Conservation (phyloP, 1,140 invertebrate species). For the Cydia splendana region DNA sequence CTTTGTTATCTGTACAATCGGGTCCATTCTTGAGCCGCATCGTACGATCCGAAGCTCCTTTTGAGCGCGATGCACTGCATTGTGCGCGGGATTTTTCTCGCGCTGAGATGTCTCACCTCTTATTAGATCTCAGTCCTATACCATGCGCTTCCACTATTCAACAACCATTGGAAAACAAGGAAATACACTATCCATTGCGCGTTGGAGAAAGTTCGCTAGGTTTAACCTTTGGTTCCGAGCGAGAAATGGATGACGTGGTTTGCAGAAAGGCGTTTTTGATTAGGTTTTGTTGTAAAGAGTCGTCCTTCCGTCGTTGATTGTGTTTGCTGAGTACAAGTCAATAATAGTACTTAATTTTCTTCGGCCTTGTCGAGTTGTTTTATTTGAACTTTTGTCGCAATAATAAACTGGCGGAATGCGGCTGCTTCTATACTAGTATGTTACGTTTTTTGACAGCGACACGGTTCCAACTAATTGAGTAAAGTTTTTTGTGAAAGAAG, state of each 20-base stretch:
- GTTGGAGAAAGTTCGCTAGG: background rate
- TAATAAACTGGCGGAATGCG: constrained; percentile 23
- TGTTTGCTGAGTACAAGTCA: constrained; percentile 61
- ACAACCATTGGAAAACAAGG: background rate
- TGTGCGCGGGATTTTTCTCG: constrained; percentile 19
- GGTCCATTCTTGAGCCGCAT: constrained; percentile 21
- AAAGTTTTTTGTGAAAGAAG: background rate
- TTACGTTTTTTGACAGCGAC: background rate
- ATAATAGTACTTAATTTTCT: constrained; percentile 63
- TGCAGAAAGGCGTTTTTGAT: background rate
- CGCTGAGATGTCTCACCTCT: constrained; percentile 24
- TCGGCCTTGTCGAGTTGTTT: constrained; percentile 47
- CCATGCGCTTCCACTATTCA: background rate
- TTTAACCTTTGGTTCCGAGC: background rate
- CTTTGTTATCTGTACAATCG: constrained; percentile 4
- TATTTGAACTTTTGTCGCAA: constrained; percentile 48
- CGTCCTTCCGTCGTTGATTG: constrained; percentile 61
- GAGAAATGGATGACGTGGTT: background rate
- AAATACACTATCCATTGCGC: background rate
- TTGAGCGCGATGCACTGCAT: constrained; percentile 9
- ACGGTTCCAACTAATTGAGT: background rate
- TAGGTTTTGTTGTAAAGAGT: constrained; percentile 35
- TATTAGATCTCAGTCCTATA: constrained; percentile 23
- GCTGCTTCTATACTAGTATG: background rate
- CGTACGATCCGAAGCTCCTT: background rate